Percentiles rank a stretch among this genome's conserved stretches.
phyloP scores from a whole-genome alignment of 2,797 vertebrate genomes.

The Anguilla pacifica region DNA sequence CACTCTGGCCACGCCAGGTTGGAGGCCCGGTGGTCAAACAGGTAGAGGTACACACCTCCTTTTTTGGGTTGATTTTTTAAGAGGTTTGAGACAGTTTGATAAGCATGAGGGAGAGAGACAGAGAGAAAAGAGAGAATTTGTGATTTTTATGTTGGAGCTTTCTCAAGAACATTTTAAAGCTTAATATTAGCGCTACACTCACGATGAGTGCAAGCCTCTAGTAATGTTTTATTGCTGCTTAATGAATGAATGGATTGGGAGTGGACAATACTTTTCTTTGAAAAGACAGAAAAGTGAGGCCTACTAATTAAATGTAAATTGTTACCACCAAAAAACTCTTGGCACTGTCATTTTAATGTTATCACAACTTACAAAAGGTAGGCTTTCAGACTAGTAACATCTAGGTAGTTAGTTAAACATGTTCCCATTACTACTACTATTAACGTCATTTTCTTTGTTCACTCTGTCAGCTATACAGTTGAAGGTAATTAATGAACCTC shows the following conservation, averaged over 20 bases:
- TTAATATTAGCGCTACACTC: not conserved
- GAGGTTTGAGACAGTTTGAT: not conserved
- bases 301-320: not conserved
- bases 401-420: not conserved
- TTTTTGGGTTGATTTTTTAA: not conserved
- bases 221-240: not conserved
- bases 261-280: not conserved
- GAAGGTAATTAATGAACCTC: not conserved
- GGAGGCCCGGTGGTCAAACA: constrained; percentile 89
- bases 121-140: not conserved
- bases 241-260: not conserved
- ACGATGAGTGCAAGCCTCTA: not conserved
- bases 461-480: not conserved
- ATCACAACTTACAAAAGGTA: not conserved
- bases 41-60: constrained; percentile 80
- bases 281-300: not conserved
- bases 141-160: not conserved
- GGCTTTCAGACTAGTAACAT: not conserved
- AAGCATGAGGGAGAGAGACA: not conserved
- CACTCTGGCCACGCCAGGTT: constrained; percentile 88
- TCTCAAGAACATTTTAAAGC: not conserved
- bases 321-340: not conserved
- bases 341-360: not conserved
- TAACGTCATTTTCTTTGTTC: not conserved
- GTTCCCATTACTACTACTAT: not conserved